These are phyloP conservation scores for Amazonetta brasiliensis DNA, from an alignment of 2,797 vertebrate genomes.

Conservation along the genomic window DNA sequence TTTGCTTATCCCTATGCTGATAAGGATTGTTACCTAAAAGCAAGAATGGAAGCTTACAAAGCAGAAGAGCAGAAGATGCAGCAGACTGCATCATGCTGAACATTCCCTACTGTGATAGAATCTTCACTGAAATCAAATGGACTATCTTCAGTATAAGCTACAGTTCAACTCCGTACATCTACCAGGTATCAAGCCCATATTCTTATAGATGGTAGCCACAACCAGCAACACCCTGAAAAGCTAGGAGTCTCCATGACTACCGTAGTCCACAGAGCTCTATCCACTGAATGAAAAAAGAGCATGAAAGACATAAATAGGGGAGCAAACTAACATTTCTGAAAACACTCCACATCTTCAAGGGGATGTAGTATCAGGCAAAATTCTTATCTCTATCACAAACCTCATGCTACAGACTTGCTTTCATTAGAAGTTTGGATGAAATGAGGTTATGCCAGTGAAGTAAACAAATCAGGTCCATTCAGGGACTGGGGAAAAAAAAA, in stretches of 20 bases:
- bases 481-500: not conserved
- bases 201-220: not conserved
- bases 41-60: not conserved
- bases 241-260: not conserved
- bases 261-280: not conserved
- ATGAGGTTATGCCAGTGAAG: not conserved
- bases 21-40: not conserved
- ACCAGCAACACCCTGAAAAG: not conserved
- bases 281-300: not conserved
- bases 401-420: not conserved
- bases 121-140: not conserved
- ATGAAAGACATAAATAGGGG: not conserved
- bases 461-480: not conserved
- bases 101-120: not conserved
- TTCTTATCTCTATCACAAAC: not conserved
- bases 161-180: not conserved
- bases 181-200: not conserved
- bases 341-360: not conserved
- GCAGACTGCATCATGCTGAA: not conserved
- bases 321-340: not conserved
- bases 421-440: not conserved
- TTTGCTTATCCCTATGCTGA: not conserved
- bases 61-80: not conserved
- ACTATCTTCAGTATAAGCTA: not conserved
- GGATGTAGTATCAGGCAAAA: not conserved